phyloP scores from a whole-genome alignment of 1,140 invertebrate genomes.

The Andricus grossulariae region DNA sequence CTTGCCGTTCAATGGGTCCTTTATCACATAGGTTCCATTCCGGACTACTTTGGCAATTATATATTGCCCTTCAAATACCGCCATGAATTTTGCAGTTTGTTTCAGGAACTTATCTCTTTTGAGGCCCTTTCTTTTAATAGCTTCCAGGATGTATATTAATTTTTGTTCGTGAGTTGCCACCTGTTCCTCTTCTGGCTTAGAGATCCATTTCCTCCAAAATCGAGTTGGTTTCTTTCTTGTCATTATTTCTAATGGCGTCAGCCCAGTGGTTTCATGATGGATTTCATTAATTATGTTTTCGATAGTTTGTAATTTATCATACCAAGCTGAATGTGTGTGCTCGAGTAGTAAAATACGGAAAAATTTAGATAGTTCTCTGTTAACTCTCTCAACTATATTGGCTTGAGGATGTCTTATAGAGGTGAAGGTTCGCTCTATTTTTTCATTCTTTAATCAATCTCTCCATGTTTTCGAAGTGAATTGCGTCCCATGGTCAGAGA shows the following conservation, averaged over 20 bases:
- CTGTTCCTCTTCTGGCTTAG: not conserved
- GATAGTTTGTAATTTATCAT: not conserved
- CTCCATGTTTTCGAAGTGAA: constrained; percentile 24
- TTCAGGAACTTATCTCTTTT: not conserved
- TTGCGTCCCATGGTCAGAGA: too few species aligned
- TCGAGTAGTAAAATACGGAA: too few species aligned
- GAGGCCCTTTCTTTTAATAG: too few species aligned
- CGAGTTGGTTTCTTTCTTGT: not conserved
- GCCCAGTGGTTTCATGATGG: too few species aligned
- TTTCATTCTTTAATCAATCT: not conserved
- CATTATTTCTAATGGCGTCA: not conserved
- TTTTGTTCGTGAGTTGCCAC: too few species aligned
- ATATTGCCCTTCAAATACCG: constrained; percentile 11
- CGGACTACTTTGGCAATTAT: too few species aligned
- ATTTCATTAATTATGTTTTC: too few species aligned
- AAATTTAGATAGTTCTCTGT: too few species aligned
- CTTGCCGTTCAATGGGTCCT: not conserved
- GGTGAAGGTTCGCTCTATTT: not conserved
- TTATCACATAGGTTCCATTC: too few species aligned
- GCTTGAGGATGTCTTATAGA: too few species aligned
- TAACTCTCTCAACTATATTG: too few species aligned
- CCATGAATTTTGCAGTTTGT: constrained; percentile 28
- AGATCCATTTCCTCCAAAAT: not conserved
- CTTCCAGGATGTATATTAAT: too few species aligned
- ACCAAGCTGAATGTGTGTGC: not conserved